Conservation (phyloP, 2,888 invertebrate species). For the Sinohyriopsis cumingii region DNA sequence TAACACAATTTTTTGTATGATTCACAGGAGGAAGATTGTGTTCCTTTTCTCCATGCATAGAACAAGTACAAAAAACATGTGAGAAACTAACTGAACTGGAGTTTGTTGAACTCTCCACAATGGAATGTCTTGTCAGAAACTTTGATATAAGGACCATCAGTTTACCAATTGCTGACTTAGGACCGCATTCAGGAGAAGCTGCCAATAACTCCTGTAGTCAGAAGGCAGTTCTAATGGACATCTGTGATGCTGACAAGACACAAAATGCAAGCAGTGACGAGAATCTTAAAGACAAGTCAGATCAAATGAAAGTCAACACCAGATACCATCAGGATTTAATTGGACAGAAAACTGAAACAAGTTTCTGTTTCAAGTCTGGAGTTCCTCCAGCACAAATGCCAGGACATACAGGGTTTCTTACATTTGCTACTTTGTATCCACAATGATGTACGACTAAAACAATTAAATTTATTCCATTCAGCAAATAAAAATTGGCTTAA, state of each 20-base stretch:
- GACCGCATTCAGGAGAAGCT: constrained; percentile 73
- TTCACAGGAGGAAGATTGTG: constrained; percentile 90
- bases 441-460: constrained; percentile 4
- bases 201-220: not conserved
- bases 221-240: not conserved
- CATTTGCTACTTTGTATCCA: constrained; percentile 88
- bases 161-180: constrained; percentile 53
- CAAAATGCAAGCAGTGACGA: constrained; percentile 2
- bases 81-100: constrained; percentile 80
- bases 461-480: not conserved
- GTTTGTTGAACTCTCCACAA: constrained; percentile 88
- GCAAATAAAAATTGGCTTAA: not conserved
- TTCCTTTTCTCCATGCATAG: constrained; percentile 99
- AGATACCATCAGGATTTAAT: constrained; percentile 54
- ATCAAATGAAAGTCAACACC: constrained; percentile 13
- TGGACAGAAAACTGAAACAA: constrained; percentile 38
- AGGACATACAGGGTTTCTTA: constrained; percentile 97
- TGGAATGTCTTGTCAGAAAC: constrained; percentile 80
- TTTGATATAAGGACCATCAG: constrained; percentile 63
- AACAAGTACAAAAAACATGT: constrained; percentile 96
- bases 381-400: constrained; percentile 83
- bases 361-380: constrained; percentile 73
- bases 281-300: constrained; percentile 6
- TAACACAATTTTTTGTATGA: constrained; percentile 1
- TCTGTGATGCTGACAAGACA: not conserved